Evolutionary conservation across 1,140 invertebrate species (phyloP).

Genomic region (Drosophila novamexicana): DNA sequence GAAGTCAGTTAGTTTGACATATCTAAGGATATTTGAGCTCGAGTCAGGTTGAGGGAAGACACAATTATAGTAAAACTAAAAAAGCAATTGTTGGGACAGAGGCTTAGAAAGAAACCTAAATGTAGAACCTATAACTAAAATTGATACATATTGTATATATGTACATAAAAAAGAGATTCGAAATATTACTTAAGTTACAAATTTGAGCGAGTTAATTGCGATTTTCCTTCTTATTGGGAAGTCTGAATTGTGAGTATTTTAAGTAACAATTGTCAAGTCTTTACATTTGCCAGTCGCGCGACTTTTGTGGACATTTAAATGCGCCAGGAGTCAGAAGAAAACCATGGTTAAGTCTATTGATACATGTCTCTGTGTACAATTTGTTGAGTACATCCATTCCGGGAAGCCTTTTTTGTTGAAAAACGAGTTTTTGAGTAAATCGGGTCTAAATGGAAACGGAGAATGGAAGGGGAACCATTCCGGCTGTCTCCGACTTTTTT

Average conservation of each 20-base stretch:
- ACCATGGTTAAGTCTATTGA: constrained; percentile 53
- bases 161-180: constrained; percentile 31
- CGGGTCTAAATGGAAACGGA: neutral
- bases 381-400: constrained; percentile 33
- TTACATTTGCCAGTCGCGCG: constrained; percentile 41
- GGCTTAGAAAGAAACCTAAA: constrained; percentile 38
- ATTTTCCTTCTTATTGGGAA: constrained; percentile 10
- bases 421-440: constrained; percentile 13
- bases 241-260: constrained; percentile 41
- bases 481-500: no score
- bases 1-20: constrained; percentile 22
- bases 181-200: constrained; percentile 24
- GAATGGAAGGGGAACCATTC: no score
- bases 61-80: constrained; percentile 47
- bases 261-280: constrained; percentile 54
- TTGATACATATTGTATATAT: constrained; percentile 28
- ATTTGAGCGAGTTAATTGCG: constrained; percentile 38
- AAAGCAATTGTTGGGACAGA: constrained; percentile 26
- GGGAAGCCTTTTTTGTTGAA: neutral
- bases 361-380: constrained; percentile 55
- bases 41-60: constrained; percentile 56
- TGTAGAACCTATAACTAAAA: constrained; percentile 34
- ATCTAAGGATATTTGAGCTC: constrained; percentile 36
- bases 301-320: constrained; percentile 56
- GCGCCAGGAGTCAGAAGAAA: constrained; percentile 42